Percentiles rank a stretch among this genome's conserved stretches.
phyloP scores from a whole-genome alignment of 2,888 invertebrate genomes.

The Invenusta paracnida region DNA sequence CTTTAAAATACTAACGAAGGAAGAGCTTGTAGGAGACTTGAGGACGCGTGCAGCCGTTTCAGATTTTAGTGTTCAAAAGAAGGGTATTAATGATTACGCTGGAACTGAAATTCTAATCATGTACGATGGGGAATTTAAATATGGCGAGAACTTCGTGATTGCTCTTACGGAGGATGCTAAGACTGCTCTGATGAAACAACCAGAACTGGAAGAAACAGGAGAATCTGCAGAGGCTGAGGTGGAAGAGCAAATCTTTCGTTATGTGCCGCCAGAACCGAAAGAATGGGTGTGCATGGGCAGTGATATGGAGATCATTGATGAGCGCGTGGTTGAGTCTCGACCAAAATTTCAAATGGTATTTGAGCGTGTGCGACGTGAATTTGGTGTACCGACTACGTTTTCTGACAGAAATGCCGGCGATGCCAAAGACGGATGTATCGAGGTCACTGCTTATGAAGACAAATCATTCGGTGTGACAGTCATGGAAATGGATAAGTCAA shows the following conservation, averaged over 20 bases:
- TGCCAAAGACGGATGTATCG: slow-evolving; percentile 57
- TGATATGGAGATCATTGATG: slow-evolving; percentile 58
- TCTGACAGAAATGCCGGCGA: slow-evolving; percentile 55
- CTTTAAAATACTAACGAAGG: slow-evolving; percentile 55
- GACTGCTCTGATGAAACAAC: slow-evolving; percentile 49
- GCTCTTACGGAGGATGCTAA: slow-evolving; percentile 58
- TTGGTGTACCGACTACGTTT: slow-evolving; percentile 55
- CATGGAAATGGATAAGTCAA: slow-evolving; percentile 54
- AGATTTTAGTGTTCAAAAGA: slow-evolving; percentile 57
- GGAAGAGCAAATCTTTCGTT: slow-evolving; percentile 54
- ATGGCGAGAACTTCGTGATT: slow-evolving; percentile 60
- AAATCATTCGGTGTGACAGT: slow-evolving; percentile 52
- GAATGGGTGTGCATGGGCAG: slow-evolving; percentile 59
- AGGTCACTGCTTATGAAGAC: slow-evolving; percentile 56
- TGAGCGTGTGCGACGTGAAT: slow-evolving; percentile 49
- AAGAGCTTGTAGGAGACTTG: slow-evolving; percentile 57
- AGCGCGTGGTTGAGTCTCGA: slow-evolving; percentile 18
- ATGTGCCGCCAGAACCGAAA: slow-evolving; percentile 58
- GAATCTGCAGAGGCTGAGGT: slow-evolving; percentile 45
- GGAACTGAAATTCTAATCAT: slow-evolving; percentile 58
- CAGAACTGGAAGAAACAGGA: slow-evolving; percentile 41
- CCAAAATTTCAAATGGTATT: slow-evolving; percentile 53
- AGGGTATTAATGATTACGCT: slow-evolving; percentile 57
- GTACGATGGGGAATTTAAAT: slow-evolving; percentile 58
- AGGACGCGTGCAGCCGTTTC: slow-evolving; percentile 57